Percentiles rank a stretch among this genome's conserved stretches.
These are phyloP conservation scores for Phytoseiulus persimilis DNA, from an alignment of 2,888 invertebrate species.

Conservation along the genomic window DNA sequence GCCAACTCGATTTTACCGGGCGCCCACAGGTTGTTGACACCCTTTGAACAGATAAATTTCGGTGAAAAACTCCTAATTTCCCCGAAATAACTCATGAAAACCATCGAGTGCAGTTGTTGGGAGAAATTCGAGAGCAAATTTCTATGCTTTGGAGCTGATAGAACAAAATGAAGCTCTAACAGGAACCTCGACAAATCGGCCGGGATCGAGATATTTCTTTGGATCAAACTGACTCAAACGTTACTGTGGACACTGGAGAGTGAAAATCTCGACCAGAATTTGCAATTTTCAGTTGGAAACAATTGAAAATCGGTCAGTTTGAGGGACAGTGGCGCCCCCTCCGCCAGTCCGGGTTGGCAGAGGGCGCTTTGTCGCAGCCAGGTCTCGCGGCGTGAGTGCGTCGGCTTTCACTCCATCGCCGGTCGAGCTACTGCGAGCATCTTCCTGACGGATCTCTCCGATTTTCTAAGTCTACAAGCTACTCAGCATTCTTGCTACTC, in stretches of 20 bases:
- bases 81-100: not conserved
- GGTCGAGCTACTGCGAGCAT: slow-evolving; percentile 14
- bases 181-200: not conserved
- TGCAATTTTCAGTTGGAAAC: not conserved
- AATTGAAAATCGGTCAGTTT: slow-evolving; percentile 9
- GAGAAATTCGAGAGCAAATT: not conserved
- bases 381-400: slow-evolving; percentile 31
- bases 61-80: not conserved
- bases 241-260: too few relatives aligned
- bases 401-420: slow-evolving; percentile 32
- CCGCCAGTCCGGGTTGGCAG: slow-evolving; percentile 24
- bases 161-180: slow-evolving; percentile 10
- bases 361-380: slow-evolving; percentile 29
- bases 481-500: not conserved
- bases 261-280: not conserved
- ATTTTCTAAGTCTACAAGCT: not conserved
- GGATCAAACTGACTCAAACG: not conserved
- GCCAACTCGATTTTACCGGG: slow-evolving; percentile 23
- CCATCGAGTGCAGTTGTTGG: not conserved
- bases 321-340: slow-evolving; percentile 36
- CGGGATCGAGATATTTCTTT: not conserved
- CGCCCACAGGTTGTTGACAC: slow-evolving; percentile 38
- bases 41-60: not conserved
- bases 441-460: not conserved
- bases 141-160: not conserved